Conservation (phyloP, 2,113 vertebrate genomes). For the Bos taurus region DNA sequence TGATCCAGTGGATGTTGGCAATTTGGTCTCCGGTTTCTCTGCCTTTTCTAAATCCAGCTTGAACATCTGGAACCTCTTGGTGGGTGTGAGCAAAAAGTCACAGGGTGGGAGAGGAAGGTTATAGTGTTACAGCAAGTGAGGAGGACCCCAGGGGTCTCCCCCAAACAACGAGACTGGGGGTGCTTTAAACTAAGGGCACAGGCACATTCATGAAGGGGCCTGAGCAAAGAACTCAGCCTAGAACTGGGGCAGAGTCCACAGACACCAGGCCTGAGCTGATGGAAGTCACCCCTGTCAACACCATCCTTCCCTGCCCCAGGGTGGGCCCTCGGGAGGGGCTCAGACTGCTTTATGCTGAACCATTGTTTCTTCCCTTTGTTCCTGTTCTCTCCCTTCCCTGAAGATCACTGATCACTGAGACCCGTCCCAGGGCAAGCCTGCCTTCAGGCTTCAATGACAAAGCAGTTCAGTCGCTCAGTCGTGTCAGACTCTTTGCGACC, state of each 20-base stretch:
- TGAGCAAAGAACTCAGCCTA: not conserved
- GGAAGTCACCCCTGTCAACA: not conserved
- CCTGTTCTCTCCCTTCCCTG: not conserved
- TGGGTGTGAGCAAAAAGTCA: not conserved
- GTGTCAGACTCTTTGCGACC: no score
- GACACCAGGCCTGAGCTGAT: not conserved
- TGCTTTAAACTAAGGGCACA: not conserved
- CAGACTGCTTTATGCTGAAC: rapidly evolving
- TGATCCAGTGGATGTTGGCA: not conserved
- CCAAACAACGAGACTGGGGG: not conserved
- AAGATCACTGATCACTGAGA: not conserved
- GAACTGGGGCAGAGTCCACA: not conserved
- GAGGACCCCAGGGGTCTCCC: not conserved
- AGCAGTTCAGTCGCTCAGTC: not conserved
- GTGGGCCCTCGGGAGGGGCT: not conserved
- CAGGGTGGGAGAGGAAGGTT: not conserved
- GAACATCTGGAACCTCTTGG: not conserved
- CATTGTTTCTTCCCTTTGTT: not conserved
- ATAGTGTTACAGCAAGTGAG: not conserved
- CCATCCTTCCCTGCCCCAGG: rapidly evolving
- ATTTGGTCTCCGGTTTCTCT: not conserved
- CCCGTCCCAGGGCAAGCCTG: not conserved
- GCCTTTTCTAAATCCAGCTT: not conserved
- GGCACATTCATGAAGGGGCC: not conserved
- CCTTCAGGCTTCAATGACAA: not conserved